phyloP scores from a whole-genome alignment of 2,113 vertebrate genomes.

The Notarius lentiginosus region DNA sequence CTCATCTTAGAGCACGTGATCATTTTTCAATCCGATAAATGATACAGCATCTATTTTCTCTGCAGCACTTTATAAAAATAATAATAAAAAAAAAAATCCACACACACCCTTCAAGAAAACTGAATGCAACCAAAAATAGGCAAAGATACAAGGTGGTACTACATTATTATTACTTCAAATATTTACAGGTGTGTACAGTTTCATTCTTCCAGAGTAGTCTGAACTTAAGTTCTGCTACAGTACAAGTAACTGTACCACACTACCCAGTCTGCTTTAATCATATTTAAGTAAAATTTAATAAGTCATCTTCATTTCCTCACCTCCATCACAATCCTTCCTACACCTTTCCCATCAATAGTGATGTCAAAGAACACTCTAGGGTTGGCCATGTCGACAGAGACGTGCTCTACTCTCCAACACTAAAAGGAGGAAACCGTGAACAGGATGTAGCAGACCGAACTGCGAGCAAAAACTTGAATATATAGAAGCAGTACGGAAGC shows the following conservation, averaged over 20 bases:
- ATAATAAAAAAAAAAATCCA: background rate
- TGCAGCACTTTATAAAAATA: background rate
- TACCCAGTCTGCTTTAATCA: background rate
- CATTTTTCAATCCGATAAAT: background rate
- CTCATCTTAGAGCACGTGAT: background rate
- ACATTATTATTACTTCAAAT: background rate
- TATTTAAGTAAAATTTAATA: background rate
- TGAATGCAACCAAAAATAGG: background rate
- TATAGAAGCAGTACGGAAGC: constrained; percentile 40
- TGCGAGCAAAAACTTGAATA: constrained; percentile 44
- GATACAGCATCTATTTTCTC: background rate
- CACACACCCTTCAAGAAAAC: background rate
- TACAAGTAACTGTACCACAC: background rate
- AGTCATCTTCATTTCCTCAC: constrained; percentile 56
- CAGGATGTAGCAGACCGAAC: constrained; percentile 43
- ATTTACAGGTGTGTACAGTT: background rate
- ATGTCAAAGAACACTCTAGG: constrained; percentile 78
- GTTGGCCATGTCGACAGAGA: constrained; percentile 64
- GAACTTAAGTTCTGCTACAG: background rate
- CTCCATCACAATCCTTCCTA: constrained; percentile 77
- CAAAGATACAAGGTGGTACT: background rate
- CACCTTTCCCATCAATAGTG: constrained; percentile 39
- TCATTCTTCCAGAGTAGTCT: background rate
- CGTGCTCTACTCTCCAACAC: background rate
- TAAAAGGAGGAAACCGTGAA: background rate